Percentiles rank a stretch among this genome's conserved stretches.
Conservation (phyloP, 2,888 invertebrate genomes). For the Eilema caniola region DNA sequence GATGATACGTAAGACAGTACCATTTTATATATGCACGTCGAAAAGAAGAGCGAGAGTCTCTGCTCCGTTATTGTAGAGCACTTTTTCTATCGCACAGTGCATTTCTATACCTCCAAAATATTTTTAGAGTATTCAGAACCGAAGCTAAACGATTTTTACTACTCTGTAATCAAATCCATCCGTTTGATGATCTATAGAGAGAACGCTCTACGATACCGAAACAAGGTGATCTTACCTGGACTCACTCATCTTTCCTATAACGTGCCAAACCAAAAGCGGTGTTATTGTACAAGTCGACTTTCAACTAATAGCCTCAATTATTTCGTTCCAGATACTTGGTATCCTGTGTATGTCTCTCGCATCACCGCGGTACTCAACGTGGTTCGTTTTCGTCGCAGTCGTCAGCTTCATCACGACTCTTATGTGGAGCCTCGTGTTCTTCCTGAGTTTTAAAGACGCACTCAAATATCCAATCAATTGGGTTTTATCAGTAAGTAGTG, state of each 20-base stretch:
- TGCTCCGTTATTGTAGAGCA: no score
- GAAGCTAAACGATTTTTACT: no score
- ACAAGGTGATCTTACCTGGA: neutral
- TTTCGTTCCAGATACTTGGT: slow-evolving; percentile 90
- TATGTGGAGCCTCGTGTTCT: slow-evolving; percentile 93
- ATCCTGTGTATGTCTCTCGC: slow-evolving; percentile 95
- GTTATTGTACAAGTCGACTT: neutral
- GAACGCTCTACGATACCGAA: neutral
- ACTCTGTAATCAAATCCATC: no score
- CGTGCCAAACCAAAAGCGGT: neutral
- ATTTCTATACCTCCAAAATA: no score
- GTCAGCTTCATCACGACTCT: slow-evolving; percentile 93
- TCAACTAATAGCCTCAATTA: neutral
- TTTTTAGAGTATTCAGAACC: no score
- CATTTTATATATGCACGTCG: no score
- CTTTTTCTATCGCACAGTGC: no score
- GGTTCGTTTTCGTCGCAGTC: slow-evolving; percentile 95
- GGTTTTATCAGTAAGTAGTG: slow-evolving; percentile 93
- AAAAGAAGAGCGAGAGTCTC: no score
- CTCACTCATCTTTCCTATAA: neutral
- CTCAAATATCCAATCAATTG: slow-evolving; percentile 93
- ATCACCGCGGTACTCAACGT: slow-evolving; percentile 90
- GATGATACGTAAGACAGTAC: no score
- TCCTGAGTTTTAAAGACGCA: slow-evolving; percentile 93
- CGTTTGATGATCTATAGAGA: neutral